Percentiles rank a stretch among this genome's conserved stretches.
These are phyloP conservation scores for Trachelus stipa DNA, from an alignment of 2,888 invertebrate genomes.

Conservation along the genomic window DNA sequence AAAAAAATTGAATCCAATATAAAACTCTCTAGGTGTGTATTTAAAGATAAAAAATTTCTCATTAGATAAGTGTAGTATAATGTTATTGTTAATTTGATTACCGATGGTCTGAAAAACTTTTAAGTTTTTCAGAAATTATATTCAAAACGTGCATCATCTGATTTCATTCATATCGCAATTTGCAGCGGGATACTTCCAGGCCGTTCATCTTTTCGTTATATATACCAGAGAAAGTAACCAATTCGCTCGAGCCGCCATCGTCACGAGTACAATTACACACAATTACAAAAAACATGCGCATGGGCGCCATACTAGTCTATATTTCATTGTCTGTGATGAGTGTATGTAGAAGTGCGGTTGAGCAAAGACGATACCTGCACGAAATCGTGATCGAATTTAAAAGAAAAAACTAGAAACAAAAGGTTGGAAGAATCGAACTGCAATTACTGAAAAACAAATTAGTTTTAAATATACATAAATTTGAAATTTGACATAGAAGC, in stretches of 20 bases:
- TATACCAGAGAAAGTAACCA: conserved; percentile 38
- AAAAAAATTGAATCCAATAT: background rate
- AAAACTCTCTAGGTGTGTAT: background rate
- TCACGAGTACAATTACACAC: no score
- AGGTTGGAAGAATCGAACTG: no score
- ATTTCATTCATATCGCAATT: background rate
- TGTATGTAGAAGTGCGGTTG: no score
- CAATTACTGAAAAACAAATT: no score
- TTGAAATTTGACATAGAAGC: no score
- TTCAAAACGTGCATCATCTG: background rate
- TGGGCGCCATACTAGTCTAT: no score
- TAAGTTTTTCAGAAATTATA: background rate
- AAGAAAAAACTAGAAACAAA: no score
- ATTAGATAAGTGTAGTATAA: background rate
- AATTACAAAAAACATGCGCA: no score
- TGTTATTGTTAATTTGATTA: background rate
- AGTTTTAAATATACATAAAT: no score
- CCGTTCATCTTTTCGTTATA: conserved; percentile 26
- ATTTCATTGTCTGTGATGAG: no score
- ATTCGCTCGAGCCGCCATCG: conserved; percentile 23
- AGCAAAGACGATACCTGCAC: no score
- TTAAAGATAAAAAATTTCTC: background rate
- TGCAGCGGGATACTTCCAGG: background rate
- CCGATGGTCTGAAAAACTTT: background rate
- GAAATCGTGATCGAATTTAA: no score